Percentiles rank a stretch among this genome's conserved stretches.
Evolutionary conservation across 2,113 vertebrate genomes (phyloP).

Genomic region (Numenius arquata): DNA sequence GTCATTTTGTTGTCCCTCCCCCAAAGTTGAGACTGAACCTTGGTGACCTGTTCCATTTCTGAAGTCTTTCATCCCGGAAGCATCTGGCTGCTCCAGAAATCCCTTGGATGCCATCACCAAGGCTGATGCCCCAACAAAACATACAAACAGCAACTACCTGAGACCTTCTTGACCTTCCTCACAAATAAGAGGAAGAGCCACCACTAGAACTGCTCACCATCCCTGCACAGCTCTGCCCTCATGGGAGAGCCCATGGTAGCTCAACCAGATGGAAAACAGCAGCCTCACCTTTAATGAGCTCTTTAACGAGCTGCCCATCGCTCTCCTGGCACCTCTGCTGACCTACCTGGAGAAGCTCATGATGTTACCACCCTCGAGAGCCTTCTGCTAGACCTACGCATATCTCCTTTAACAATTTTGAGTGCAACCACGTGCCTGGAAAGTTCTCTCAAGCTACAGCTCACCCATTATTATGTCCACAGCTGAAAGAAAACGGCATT

Average conservation of each 20-base stretch:
- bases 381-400: neutral
- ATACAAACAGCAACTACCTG: neutral
- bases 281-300: neutral
- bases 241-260: accelerated
- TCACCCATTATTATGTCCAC: neutral
- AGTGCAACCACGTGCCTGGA: neutral
- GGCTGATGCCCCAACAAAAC: neutral
- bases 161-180: neutral
- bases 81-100: neutral
- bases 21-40: neutral
- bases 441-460: neutral
- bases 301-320: neutral
- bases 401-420: neutral
- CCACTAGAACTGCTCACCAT: neutral
- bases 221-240: neutral
- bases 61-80: neutral
- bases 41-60: neutral
- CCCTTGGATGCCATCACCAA: neutral
- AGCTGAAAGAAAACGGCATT: neutral
- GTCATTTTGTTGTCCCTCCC: accelerated
- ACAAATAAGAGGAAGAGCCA: neutral
- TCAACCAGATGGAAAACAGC: neutral
- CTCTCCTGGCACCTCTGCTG: neutral
- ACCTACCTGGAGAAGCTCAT: neutral
- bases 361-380: neutral